Percentiles rank a stretch among this genome's conserved stretches.
These are phyloP conservation scores for Drosophila littoralis DNA, from an alignment of 1,140 invertebrate genomes.

Conservation along the genomic window DNA sequence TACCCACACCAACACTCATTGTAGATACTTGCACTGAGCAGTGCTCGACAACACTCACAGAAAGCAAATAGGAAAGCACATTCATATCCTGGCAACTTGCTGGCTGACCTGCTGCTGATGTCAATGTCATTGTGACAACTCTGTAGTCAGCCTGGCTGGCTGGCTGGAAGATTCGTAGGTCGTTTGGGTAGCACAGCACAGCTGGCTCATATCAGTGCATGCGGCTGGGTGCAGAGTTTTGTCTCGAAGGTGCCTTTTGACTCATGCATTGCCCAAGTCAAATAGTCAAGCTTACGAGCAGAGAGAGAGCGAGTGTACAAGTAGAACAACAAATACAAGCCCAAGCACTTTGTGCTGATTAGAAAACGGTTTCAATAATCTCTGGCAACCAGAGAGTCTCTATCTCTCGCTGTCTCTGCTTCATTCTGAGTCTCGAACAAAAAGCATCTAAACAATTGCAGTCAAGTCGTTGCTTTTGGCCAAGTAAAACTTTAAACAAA, in stretches of 20 bases:
- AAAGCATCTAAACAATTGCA: slow-evolving; percentile 59
- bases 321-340: slow-evolving; percentile 20
- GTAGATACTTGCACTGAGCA: slow-evolving; percentile 4
- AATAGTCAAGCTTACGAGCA: slow-evolving; percentile 58
- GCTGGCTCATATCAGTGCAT: slow-evolving; percentile 34
- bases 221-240: background rate
- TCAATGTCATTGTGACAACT: slow-evolving; percentile 65
- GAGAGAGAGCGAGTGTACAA: slow-evolving; percentile 3
- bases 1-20: slow-evolving; percentile 23
- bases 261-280: slow-evolving; percentile 51
- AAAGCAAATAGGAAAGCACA: slow-evolving; percentile 52
- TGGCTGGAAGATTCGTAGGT: background rate
- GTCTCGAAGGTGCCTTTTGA: slow-evolving; percentile 48
- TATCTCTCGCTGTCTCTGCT: background rate
- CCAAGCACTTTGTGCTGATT: slow-evolving; percentile 76
- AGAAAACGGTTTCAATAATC: slow-evolving; percentile 79
- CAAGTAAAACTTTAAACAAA: slow-evolving; percentile 59
- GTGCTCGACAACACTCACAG: slow-evolving; percentile 1
- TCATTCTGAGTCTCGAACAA: slow-evolving; percentile 21
- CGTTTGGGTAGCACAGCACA: background rate
- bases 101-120: slow-evolving; percentile 42
- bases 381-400: slow-evolving; percentile 35
- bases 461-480: slow-evolving; percentile 26
- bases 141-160: slow-evolving; percentile 18
- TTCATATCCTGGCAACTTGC: slow-evolving; percentile 52